phyloP scores from a whole-genome alignment of 2,797 vertebrate genomes.

The Lithobates pipiens region DNA sequence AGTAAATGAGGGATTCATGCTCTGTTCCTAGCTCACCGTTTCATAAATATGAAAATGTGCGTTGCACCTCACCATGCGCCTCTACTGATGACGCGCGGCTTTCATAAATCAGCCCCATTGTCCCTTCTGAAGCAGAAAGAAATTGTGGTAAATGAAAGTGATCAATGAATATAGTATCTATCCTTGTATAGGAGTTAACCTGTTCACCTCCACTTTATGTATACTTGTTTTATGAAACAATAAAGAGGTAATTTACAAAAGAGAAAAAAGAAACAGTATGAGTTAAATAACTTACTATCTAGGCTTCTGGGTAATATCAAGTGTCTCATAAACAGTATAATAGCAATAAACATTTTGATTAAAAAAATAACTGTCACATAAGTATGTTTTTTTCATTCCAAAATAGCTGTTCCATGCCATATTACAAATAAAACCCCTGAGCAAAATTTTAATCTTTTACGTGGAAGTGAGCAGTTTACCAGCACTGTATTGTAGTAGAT shows the following conservation, averaged over 20 bases:
- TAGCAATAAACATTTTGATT: conserved; percentile 23
- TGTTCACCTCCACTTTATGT: neutral
- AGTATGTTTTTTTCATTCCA: neutral
- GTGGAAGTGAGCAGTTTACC: neutral
- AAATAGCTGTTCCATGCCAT: neutral
- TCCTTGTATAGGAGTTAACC: neutral
- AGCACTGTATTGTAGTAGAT: neutral
- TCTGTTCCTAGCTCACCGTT: too few relatives aligned
- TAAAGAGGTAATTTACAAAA: neutral
- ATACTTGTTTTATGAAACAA: too few relatives aligned
- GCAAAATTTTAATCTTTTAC: neutral
- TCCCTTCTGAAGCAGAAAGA: too few relatives aligned
- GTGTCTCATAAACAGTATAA: neutral
- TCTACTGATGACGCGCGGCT: too few relatives aligned
- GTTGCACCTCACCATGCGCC: too few relatives aligned
- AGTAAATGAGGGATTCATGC: too few relatives aligned
- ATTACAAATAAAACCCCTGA: conserved; percentile 4
- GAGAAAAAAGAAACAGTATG: too few relatives aligned
- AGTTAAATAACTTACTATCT: neutral
- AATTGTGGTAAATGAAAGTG: too few relatives aligned
- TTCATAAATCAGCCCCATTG: too few relatives aligned
- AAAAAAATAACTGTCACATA: conserved; percentile 22
- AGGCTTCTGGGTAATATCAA: neutral
- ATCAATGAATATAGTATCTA: too few relatives aligned
- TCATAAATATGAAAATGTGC: too few relatives aligned